Conservation (phyloP, 2,888 invertebrate genomes). For the Cheilosia vulpina region DNA sequence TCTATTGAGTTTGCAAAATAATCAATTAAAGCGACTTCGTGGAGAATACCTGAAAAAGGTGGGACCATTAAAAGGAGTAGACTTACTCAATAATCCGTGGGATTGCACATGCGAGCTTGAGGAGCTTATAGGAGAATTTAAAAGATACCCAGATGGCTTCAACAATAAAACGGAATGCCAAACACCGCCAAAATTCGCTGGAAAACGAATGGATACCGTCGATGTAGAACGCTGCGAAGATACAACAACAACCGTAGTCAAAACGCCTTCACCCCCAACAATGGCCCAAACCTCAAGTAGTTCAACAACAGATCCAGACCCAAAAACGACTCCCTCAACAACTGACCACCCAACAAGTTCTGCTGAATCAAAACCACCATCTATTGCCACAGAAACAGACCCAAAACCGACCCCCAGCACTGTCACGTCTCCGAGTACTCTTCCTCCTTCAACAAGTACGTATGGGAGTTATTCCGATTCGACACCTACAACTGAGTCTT, state of each 20-base stretch:
- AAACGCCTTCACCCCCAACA: neutral
- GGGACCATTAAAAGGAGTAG: constrained; percentile 1
- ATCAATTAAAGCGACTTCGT: constrained; percentile 70
- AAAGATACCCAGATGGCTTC: constrained; percentile 13
- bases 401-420: too few species aligned
- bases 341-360: neutral
- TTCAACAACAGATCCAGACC: neutral
- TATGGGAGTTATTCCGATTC: neutral
- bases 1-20: constrained; percentile 76
- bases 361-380: too few species aligned
- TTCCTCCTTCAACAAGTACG: too few species aligned
- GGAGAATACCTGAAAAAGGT: constrained; percentile 61
- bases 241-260: constrained; percentile 1
- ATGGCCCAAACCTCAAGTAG: constrained; percentile 4
- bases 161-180: constrained; percentile 53
- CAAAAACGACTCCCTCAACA: too few species aligned
- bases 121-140: constrained; percentile 40
- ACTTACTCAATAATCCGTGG: constrained; percentile 76
- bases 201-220: constrained; percentile 1
- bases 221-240: constrained; percentile 3
- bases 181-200: constrained; percentile 53
- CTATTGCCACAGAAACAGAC: too few species aligned
- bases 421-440: too few species aligned
- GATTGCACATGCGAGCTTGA: constrained; percentile 74
- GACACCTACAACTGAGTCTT: neutral